Evolutionary conservation across 2,797 vertebrate genomes (phyloP), one percentile per base, ranked within the genome.

Genomic region (Pseudocheirus occidentalis): DNA sequence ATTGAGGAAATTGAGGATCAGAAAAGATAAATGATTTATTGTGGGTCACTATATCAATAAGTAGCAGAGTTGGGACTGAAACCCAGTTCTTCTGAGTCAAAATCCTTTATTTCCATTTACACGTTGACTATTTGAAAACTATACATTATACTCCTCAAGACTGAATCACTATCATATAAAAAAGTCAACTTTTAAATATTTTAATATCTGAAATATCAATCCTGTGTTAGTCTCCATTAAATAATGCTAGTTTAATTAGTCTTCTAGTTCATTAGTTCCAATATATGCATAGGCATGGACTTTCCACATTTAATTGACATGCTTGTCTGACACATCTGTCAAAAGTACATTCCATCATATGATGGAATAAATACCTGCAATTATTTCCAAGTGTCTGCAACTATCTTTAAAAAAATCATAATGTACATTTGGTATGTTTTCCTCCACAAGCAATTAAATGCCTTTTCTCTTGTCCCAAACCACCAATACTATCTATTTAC

Each of bases 381-480:
- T 95, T 58, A 95, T 93, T 96, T 94, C 96, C 62, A 93, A 58
- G 95, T 96, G 94, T 95, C n/a, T 92, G 89, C 94, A 94, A 95
- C 96, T 40, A 94, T 96, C 95, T 92, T 95, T 94, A 94, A 92
- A 97, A 95, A 95, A 92, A 97, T 96, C 95, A 87, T 54, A 96
- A 57, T 14, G 90, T 94, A 55, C 40, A 90, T 90, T 92, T 96
- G 93, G 94, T 97, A 91, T 24, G 40, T 53, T 94, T 97, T 96
- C 97, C 96, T 95, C 93, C 95, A 95, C 93, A 96, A 97, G 95
- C 96, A 97, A 96, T 96, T 95, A 58, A 95, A 9, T 96, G 91
- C 96, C 97, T 97, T 96, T 13, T 12, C n/a, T 90, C 28, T 52
- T 89, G 40, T 5, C 7, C 46, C 87, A 24, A 95, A 95, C 91